Percentiles rank a stretch among this genome's conserved stretches.
phyloP scores from a whole-genome alignment of 1,140 invertebrate species.

The Scylla paramamosain region DNA sequence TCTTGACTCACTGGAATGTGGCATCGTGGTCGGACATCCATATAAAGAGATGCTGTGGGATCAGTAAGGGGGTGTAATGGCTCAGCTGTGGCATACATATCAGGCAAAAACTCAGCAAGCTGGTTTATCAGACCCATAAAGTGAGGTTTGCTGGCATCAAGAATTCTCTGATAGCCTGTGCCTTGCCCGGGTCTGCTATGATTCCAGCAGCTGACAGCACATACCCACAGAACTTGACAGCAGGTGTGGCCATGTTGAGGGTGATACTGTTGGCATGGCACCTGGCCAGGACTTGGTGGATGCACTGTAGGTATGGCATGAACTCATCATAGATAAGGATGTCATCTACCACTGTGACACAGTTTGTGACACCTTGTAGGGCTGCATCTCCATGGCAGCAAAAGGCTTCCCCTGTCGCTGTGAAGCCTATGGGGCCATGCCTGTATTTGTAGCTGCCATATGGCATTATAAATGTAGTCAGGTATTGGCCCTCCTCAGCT shows the following conservation, averaged over 20 bases:
- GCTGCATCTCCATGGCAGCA: not conserved
- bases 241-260: not conserved
- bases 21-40: not conserved
- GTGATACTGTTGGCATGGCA: not conserved
- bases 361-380: not conserved
- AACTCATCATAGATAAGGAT: not conserved
- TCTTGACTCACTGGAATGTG: not conserved
- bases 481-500: conserved; percentile 19
- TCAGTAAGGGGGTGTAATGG: not conserved
- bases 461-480: conserved; percentile 37
- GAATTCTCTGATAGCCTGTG: not conserved
- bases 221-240: not conserved
- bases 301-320: not conserved
- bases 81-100: not conserved
- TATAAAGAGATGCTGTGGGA: not conserved
- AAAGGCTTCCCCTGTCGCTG: not conserved
- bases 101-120: conserved; percentile 1
- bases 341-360: not conserved
- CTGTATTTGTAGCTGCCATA: conserved; percentile 10
- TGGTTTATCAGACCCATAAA: conserved; percentile 5
- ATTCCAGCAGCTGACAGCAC: not conserved
- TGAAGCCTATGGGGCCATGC: conserved; percentile 1
- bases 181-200: not conserved
- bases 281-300: not conserved
- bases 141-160: not conserved